Percentiles rank a stretch among this genome's conserved stretches.
Conservation (phyloP, 2,113 vertebrate species). For the Python bivittatus region DNA sequence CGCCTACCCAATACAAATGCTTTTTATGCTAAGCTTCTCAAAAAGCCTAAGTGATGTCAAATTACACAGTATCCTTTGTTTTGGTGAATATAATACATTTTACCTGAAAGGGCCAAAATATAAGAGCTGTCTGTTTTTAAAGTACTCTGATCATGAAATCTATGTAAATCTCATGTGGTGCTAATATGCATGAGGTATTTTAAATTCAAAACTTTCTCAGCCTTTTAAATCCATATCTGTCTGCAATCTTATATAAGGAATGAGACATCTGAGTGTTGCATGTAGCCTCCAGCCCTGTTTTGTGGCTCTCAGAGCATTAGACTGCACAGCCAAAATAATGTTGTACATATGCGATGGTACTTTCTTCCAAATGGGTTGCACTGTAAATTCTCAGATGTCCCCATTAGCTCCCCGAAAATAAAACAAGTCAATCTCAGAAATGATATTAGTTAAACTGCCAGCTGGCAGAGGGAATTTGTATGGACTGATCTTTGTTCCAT, state of each 20-base stretch:
- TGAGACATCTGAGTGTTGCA: neutral
- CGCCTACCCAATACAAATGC: accelerated
- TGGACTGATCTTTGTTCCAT: neutral
- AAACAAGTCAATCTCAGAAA: neutral
- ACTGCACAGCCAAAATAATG: neutral
- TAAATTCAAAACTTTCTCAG: neutral
- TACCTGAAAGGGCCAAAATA: neutral
- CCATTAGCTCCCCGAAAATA: neutral
- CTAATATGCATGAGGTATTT: neutral
- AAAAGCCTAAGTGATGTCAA: neutral
- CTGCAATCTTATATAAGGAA: neutral
- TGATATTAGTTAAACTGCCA: neutral
- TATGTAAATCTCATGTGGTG: neutral
- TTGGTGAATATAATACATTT: neutral
- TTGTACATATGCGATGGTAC: neutral
- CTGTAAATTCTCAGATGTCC: neutral
- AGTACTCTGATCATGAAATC: neutral
- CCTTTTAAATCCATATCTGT: neutral
- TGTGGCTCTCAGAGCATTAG: neutral
- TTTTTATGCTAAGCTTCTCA: neutral
- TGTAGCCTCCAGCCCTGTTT: neutral
- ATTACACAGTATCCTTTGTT: neutral
- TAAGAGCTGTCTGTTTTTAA: neutral
- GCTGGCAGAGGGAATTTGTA: neutral
- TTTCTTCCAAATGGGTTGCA: neutral